Base-by-base conservation (phyloP, 92 coral and sea anemone species). In the Hydrozoanthus gracilis region DNA sequence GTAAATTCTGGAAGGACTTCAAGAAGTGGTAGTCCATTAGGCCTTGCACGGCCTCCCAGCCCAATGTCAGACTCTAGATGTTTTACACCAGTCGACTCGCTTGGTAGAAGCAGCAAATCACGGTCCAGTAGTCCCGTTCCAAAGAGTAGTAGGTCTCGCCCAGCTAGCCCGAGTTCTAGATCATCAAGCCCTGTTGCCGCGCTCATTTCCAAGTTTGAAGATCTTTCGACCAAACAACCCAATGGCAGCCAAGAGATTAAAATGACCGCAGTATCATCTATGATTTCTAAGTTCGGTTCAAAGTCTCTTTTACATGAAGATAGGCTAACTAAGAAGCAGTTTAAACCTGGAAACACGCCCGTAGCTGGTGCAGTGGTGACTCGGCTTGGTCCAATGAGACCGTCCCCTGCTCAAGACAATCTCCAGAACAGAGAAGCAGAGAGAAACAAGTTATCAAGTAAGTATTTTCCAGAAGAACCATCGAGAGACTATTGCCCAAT, bases 251-350 rank as follows among this genome's bases (percentile, higher is more conserved):
- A 91, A 17, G 82, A 88, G 6, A 89, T 14, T 51, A 86, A 88
- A 58, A 82, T 92, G n/a, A 86, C 83, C 44, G 87, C 94, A 7
- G 98, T 95, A 44, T 87, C 98, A 7, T 88, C 93, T 49, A 89
- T 95, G 88, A 74, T 95, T 54, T 86, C 92, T 61, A 95, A 86
- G 73, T 93, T 95, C 64, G 98, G 95, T 17, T 89, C 93, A 7
- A 93, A 93, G 20, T 90, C 96, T 8, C 83, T 95, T 73, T 74
- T 95, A 70, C 83, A 92, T 44, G 98, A 91, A 48, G 98, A 95
- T 8, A 91, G 95, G 47, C 75, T 95, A 1, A 86, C 88, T 39
- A 95, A 91, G 87, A 83, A 88, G 15, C 96, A 95, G 8, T 89
- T 92, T 11, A 91, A 91, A 77, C 89, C 92, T 17, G 89, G 77